phyloP scores from a whole-genome alignment of 2,888 invertebrate species.

The Drosophila ezoana region DNA sequence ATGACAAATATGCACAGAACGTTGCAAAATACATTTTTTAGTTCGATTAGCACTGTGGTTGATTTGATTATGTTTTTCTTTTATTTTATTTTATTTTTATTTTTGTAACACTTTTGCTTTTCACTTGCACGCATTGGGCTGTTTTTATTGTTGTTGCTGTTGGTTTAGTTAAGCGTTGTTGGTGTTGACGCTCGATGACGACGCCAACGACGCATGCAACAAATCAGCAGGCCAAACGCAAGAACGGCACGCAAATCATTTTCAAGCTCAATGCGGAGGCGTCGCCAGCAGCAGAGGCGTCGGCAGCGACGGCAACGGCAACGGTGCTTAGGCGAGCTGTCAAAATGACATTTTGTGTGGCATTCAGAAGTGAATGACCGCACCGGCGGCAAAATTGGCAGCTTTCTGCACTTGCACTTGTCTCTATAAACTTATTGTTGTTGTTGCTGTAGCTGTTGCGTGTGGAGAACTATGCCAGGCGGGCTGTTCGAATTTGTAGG shows the following conservation, averaged over 20 bases:
- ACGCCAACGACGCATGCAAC: conserved; percentile 77
- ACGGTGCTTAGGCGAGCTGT: conserved; percentile 37
- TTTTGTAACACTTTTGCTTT: conserved; percentile 68
- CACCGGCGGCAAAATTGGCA: conserved; percentile 41
- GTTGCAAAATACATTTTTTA: conserved; percentile 12
- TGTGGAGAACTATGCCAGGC: conserved; percentile 40
- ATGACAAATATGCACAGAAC: conserved; percentile 10
- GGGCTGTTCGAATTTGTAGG: conserved; percentile 29
- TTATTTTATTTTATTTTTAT: conserved; percentile 33
- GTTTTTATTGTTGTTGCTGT: conserved; percentile 35
- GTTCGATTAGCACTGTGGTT: conserved; percentile 39
- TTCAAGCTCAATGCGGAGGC: conserved; percentile 57
- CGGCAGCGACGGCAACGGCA: conserved; percentile 25
- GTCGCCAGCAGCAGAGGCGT: conserved; percentile 37
- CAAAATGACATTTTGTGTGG: conserved; percentile 67
- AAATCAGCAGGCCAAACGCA: conserved; percentile 74
- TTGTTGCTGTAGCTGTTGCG: conserved; percentile 33
- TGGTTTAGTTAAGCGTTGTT: conserved; percentile 40
- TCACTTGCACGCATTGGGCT: conserved; percentile 60
- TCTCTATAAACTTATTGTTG: conserved; percentile 11
- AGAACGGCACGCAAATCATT: conserved; percentile 75
- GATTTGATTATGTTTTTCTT: conserved; percentile 21
- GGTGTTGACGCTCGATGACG: conserved; percentile 62
- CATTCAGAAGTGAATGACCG: conserved; percentile 59
- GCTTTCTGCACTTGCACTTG: conserved; percentile 60